Conservation (phyloP, 2,797 vertebrate genomes). For the Chelon auratus region DNA sequence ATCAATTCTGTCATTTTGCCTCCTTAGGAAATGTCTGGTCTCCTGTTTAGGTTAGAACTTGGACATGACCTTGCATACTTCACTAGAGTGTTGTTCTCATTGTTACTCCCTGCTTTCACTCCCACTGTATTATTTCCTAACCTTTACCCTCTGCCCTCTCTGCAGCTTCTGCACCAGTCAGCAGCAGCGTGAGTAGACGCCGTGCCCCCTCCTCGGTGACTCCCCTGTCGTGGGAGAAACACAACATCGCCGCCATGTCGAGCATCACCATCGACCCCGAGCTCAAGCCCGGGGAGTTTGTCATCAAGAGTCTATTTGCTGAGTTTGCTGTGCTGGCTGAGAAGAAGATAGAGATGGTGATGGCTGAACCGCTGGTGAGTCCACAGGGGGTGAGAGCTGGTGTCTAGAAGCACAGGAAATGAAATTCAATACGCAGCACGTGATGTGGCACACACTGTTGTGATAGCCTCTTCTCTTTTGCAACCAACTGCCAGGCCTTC, state of each 20-base stretch:
- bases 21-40: conserved; percentile 48
- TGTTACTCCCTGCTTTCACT: conserved; percentile 34
- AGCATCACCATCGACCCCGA: conserved; percentile 99
- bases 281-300: conserved; percentile 98
- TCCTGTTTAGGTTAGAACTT: conserved; percentile 36
- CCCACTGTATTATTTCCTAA: conserved; percentile 49
- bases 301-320: conserved; percentile 99
- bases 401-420: conserved; percentile 54
- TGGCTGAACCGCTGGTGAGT: conserved; percentile 99
- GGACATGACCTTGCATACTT: conserved; percentile 27
- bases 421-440: conserved; percentile 34
- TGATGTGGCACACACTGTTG: conserved; percentile 30
- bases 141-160: conserved; percentile 42
- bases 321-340: conserved; percentile 99
- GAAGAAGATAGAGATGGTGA: conserved; percentile 99
- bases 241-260: conserved; percentile 92
- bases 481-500: conserved; percentile 36
- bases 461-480: conserved; percentile 36
- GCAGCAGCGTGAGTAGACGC: conserved; percentile 89
- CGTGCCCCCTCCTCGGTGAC: conserved; percentile 86
- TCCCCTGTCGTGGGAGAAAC: conserved; percentile 90
- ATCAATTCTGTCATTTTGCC: conserved; percentile 26
- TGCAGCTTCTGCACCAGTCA: conserved; percentile 91
- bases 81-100: conserved; percentile 7
- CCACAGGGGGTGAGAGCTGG: not conserved